phyloP scores from a whole-genome alignment of 64 coral and sea anemone species.

The Stichodactyla mertensii region DNA sequence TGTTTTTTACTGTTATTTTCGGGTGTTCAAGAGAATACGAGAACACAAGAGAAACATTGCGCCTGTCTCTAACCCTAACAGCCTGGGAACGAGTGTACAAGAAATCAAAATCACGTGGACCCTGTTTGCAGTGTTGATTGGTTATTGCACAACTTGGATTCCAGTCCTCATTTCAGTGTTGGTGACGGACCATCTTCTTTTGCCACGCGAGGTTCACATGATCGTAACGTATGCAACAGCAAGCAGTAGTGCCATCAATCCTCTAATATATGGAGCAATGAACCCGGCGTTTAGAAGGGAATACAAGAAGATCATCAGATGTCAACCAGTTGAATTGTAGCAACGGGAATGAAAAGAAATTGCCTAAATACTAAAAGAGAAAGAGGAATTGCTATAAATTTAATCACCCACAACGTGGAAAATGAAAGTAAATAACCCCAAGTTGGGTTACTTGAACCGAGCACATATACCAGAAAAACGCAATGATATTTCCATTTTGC shows the following conservation, averaged over 20 bases:
- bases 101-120: slow-evolving; percentile 20
- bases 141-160: neutral
- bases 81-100: neutral
- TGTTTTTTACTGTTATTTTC: neutral
- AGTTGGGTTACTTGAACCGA: too few relatives aligned
- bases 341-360: too few relatives aligned
- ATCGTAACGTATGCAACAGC: neutral
- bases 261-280: neutral
- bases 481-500: too few relatives aligned
- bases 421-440: too few relatives aligned
- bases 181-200: neutral
- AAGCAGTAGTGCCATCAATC: slow-evolving; percentile 1
- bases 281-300: neutral
- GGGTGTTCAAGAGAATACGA: neutral
- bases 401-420: too few relatives aligned
- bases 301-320: neutral
- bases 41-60: slow-evolving; percentile 12
- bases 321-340: neutral
- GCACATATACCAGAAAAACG: too few relatives aligned
- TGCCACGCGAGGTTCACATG: slow-evolving; percentile 13
- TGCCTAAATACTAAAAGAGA: too few relatives aligned
- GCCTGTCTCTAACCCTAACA: neutral
- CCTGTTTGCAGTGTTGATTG: neutral
- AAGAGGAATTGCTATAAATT: too few relatives aligned
- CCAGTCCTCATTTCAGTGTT: neutral